A percentile compares a stretch with the other conserved stretches of the same genome.
Evolutionary conservation across 1,140 invertebrate species (phyloP).

Genomic region (Scylla paramamosain): DNA sequence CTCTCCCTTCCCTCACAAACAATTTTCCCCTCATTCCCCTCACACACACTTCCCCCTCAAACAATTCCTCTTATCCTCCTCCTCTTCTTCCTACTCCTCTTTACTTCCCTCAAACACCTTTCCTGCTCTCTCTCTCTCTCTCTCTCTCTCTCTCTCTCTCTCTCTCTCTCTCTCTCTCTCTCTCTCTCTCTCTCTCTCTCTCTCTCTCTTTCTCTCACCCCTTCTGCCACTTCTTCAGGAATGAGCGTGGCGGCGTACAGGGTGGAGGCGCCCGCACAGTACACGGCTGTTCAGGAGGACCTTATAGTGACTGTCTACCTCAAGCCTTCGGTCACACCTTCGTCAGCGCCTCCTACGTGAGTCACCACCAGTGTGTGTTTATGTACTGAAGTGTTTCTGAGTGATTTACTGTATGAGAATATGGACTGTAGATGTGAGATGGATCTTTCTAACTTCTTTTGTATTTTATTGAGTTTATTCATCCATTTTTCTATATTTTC

Average conservation of each 20-base stretch:
- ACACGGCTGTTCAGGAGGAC: constrained; percentile 13
- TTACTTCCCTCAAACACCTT: neutral
- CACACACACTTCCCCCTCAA: neutral
- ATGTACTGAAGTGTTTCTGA: too few relatives aligned
- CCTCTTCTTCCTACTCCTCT: neutral
- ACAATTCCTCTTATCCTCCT: neutral
- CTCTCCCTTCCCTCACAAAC: too few relatives aligned
- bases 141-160: neutral
- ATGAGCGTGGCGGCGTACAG: neutral
- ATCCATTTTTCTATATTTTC: too few relatives aligned
- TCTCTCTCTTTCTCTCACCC: neutral
- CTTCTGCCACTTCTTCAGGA: neutral
- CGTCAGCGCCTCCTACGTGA: neutral
- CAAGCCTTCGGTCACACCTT: neutral
- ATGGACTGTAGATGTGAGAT: too few relatives aligned
- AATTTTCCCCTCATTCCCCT: neutral
- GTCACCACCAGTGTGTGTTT: neutral
- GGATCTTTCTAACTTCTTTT: too few relatives aligned
- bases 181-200: neutral
- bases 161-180: neutral
- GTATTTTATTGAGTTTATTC: too few relatives aligned
- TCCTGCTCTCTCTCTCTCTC: neutral
- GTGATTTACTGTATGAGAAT: too few relatives aligned
- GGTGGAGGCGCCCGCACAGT: neutral
- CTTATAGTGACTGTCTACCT: neutral